Conservation (phyloP, 2,113 vertebrate genomes). For the Tachysurus vachellii region DNA sequence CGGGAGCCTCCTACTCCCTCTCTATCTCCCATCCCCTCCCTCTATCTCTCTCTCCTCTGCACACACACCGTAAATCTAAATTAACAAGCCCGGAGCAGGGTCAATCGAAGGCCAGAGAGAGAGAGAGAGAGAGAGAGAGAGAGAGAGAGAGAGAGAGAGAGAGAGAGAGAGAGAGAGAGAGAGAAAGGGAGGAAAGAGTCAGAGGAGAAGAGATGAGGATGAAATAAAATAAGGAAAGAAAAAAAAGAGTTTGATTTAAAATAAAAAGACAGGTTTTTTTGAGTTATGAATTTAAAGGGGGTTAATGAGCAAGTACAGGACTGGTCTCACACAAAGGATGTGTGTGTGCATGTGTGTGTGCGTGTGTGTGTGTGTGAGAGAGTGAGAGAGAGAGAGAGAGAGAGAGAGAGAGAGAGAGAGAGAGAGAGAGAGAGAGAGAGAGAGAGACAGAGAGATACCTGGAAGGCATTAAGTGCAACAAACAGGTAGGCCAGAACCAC, state of each 20-base stretch:
- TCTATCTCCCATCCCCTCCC: constrained; percentile 60
- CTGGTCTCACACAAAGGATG: constrained; percentile 39
- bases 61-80: constrained; percentile 77
- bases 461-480: constrained; percentile 85
- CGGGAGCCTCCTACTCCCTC: constrained; percentile 60
- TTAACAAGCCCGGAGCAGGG: constrained; percentile 75
- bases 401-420: neutral
- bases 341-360: neutral
- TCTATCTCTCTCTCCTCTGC: constrained; percentile 50
- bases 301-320: constrained; percentile 66
- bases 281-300: constrained; percentile 71
- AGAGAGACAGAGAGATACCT: constrained; percentile 73
- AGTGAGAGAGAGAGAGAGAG: neutral
- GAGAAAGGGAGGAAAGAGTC: neutral
- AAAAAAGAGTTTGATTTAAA: constrained; percentile 32
- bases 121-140: constrained; percentile 22
- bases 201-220: constrained; percentile 23
- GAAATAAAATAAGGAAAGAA: constrained; percentile 7
- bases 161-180: constrained; percentile 43
- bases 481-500: constrained; percentile 81
- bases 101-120: constrained; percentile 67
- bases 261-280: constrained; percentile 60
- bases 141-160: neutral
- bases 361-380: neutral
- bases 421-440: neutral